Percentiles rank a stretch among this genome's conserved stretches.
These are phyloP conservation scores for Drosophila repletoides DNA, from an alignment of 1,140 invertebrate genomes.

Conservation along the genomic window DNA sequence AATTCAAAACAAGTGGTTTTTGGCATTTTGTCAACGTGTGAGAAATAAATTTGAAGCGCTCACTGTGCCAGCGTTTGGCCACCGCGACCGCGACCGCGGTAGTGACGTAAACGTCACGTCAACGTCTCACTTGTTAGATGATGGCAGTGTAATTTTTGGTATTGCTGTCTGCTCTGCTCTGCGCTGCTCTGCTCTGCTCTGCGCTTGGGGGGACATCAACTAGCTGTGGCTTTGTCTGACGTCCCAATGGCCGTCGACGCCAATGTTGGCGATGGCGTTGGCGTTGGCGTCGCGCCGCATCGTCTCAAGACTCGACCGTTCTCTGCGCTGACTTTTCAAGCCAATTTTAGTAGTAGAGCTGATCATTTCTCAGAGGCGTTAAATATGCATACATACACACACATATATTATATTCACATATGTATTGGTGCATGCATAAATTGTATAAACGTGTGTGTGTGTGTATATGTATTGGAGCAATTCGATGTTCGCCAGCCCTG, in stretches of 20 bases:
- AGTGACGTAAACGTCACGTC: background rate
- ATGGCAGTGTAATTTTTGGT: background rate
- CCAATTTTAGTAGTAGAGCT: slow-evolving; percentile 38
- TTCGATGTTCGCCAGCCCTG: too few species aligned
- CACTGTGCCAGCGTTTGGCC: background rate
- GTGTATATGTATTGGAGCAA: too few species aligned
- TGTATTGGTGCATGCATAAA: too few species aligned
- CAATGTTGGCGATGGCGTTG: background rate
- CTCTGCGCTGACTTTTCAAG: slow-evolving; percentile 31
- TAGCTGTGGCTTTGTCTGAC: too few species aligned
- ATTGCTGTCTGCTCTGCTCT: background rate
- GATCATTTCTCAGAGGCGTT: slow-evolving; percentile 8
- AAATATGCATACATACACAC: too few species aligned
- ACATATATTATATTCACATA: too few species aligned
- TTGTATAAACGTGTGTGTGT: too few species aligned
- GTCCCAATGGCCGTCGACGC: too few species aligned
- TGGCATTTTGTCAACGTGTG: slow-evolving; percentile 42
- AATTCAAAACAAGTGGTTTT: slow-evolving; percentile 63
- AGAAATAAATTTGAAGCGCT: slow-evolving; percentile 49
- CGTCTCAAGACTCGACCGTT: slow-evolving; percentile 3
- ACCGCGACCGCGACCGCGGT: background rate
- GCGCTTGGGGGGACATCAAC: too few species aligned
- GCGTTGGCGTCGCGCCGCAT: background rate
- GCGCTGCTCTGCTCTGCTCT: too few species aligned
- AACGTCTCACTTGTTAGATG: background rate